Base-by-base conservation (phyloP, 92 coral and sea anemone species). In the Galaxea fascicularis region DNA sequence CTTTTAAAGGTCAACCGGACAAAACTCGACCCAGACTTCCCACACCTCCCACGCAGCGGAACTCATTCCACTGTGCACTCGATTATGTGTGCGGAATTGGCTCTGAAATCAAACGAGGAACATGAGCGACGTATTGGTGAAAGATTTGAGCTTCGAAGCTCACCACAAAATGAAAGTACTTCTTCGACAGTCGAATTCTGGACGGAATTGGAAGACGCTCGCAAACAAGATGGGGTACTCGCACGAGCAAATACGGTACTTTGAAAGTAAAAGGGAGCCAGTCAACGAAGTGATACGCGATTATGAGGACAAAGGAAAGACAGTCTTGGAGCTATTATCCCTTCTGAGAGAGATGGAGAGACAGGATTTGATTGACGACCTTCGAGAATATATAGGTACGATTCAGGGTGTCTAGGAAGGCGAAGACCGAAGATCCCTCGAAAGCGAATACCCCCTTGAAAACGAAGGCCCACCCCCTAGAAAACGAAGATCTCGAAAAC, bases 211-310 rank as follows among this genome's bases (percentile, higher is more conserved):
- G 94, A 92, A 87, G 74, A 72, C 79, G 10, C 82, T 96, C 27
- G 98, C 98, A 26, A 95, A 74, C 70, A 56, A 60, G 29, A 85
- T 94, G 88, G 98, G 93, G 17, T 92, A 86, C 65, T 39, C 92
- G 0, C 1, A 68, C 30, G 90, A 90, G 56, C 88, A 87, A 35
- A 90, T 96, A 14, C 1, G 1, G 59, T 83, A 86, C 70, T 85
- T 88, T 20, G 87, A 76, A 47, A 83, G 80, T 45, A 31, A 39
- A 0, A 14, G 25, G 4, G 91, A 86, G 3, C 98, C 96, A 2
- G 98, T 94, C 0, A 69, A 64, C 26, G 81, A 87, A 4, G 35
- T 94, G 24, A 79, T 96, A 29, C 81, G 69, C 9, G 57, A 66
- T 54, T 93, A 88, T 90, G 95, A 90, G 62, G 44, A 73, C 78